Evolutionary conservation across 1,140 invertebrate species (phyloP), one percentile per base, ranked within the genome.

Genomic region (Dendrolimus punctatus): DNA sequence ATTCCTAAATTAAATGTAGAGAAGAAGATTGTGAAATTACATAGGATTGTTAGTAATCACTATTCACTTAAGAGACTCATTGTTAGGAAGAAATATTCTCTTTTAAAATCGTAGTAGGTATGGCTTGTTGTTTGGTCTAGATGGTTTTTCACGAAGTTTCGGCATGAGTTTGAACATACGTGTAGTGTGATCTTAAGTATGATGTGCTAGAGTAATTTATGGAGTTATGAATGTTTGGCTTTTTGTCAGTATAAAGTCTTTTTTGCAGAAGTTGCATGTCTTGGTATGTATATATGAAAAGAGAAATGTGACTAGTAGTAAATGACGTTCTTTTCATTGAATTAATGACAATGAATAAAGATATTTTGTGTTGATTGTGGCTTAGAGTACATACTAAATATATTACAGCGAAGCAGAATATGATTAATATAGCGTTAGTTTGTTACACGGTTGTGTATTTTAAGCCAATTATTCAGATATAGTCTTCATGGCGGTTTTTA

Each of bases 321-420:
- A n/a, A n/a, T n/a, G n/a, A n/a, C n/a, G n/a, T n/a, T n/a, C n/a
- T n/a, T n/a, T n/a, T n/a, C n/a, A n/a, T n/a, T n/a, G n/a, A n/a
- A 9, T 6, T 37, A 37, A 48, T 36, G 46, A 10, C 46, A 10
- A 4, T 48, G 36, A n/a, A 23, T 48, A 8, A 37, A 48, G 8
- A 23, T 8, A 23, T 5, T 6, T 48, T 10, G 46, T 36, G 7
- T 48, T 6, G n/a, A n/a, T 23, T 48, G 37, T 8, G 46, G 6
- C 23, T 48, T 48, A 23, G 46, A 38, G 46, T 10, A 4, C 46
- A 38, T 38, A 48, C 39, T 38, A 10, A 48, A 37, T 6, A 48
- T 7, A n/a, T n/a, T n/a, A n/a, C n/a, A 48, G 46, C 37, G 10
- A 48, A 37, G 46, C 9, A 48, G 37, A 48, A 8, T 48, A 48